Base-by-base conservation (phyloP, 2,113 vertebrate genomes). In the Pseudorasbora parva region DNA sequence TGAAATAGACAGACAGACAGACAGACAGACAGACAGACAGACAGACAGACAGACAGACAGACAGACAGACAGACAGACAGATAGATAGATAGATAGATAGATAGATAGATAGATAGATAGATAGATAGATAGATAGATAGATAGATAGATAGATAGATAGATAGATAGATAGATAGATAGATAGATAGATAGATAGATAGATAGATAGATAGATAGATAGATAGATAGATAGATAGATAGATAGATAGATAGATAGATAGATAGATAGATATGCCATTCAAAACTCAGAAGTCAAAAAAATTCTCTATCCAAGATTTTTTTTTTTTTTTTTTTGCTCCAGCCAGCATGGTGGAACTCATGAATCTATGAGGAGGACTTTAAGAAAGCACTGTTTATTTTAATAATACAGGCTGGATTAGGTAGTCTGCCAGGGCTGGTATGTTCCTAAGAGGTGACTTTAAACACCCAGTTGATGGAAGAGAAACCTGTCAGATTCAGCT, bases 381-480 rank as follows among this genome's bases (percentile, higher is more conserved):
- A 79, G 59, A 79, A 79, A 79, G 41, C 17, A 79, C 23, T 79
- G 57, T 64, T 47, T 79, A 41, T 69, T 56, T 64, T 33, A 66
- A 81, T 51, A 81, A 81, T 17, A 37, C 27, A 37, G 64, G 21
- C 60, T 41, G 47, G 64, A 81, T 69, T 81, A 69, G 21, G 7
- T 30, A 54, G 47, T 69, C 10, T 56, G 62, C 60, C 21, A 66
- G 27, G 30, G 25, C 30, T 19, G 2, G 41, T 14, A 10, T 54
- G 43, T 17, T 19, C 62, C 64, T 68, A 54, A 37, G 27, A 56
- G 30, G 19, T 54, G 64, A 69, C 47, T 81, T 78, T 69, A 30
- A 54, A 54, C 23, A 79, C 37, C 41, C 3, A 68, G 15, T 54
- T 9, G 77, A 41, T 0, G 5, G 15, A 79, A 45, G 8, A 1